A percentile compares a stretch with the other conserved stretches of the same genome.
Conservation (phyloP, 2,797 vertebrate genomes). For the Sebastes vulpes region DNA sequence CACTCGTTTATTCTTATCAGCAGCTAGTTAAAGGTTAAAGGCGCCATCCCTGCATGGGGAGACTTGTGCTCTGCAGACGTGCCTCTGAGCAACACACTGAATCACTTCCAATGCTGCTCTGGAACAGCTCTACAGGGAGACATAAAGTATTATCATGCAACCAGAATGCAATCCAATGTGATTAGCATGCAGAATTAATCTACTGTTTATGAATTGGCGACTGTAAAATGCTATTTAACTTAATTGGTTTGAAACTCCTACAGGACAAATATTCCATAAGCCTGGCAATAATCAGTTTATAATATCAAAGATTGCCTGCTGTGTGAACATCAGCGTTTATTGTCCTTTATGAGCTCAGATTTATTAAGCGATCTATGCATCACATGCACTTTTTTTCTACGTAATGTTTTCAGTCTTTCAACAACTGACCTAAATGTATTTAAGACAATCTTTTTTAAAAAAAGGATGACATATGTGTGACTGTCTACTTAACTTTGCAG, state of each 20-base stretch:
- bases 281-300: constrained; percentile 3
- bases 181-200: constrained; percentile 48
- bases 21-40: constrained; percentile 33
- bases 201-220: constrained; percentile 43
- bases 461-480: constrained; percentile 22
- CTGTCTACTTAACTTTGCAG: constrained; percentile 45
- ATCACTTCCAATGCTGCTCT: constrained; percentile 2
- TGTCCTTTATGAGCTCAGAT: constrained; percentile 9
- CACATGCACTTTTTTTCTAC: not conserved
- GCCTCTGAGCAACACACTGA: constrained; percentile 37
- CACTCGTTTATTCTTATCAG: constrained; percentile 39
- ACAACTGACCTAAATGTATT: constrained; percentile 5
- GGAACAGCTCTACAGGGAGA: constrained; percentile 12
- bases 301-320: constrained; percentile 13
- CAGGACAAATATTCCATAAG: constrained; percentile 19
- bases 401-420: not conserved
- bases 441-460: constrained; percentile 3
- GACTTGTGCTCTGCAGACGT: not conserved
- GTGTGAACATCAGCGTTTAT: not conserved
- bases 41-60: not conserved
- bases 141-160: constrained; percentile 36
- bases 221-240: constrained; percentile 44
- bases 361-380: not conserved
- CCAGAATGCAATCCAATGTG: constrained; percentile 33
- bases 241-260: constrained; percentile 45